Evolutionary conservation across 2,888 invertebrate species (phyloP).

Genomic region (Clitarchus hookeri): DNA sequence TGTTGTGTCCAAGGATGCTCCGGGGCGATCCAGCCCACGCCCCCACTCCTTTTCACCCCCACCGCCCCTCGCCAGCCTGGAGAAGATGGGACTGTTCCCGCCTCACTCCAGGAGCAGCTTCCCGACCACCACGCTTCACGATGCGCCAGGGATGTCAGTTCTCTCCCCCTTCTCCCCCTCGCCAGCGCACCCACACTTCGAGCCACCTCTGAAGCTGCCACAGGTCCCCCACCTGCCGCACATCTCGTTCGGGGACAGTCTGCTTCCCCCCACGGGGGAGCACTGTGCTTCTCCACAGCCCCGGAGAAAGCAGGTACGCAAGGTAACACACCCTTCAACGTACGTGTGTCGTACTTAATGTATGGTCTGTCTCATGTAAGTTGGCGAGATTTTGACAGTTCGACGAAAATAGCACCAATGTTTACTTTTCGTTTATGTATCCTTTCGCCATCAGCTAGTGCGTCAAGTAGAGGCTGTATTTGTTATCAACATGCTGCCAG

Average conservation of each 20-base stretch:
- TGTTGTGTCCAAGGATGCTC: conserved; percentile 5
- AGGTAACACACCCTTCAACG: conserved; percentile 10
- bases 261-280: conserved; percentile 51
- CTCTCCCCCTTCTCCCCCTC: conserved; percentile 42
- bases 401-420: too few species aligned
- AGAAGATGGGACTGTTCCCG: conserved; percentile 38
- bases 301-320: conserved; percentile 67
- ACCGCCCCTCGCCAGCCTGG: conserved; percentile 37
- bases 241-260: conserved; percentile 57
- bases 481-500: too few species aligned
- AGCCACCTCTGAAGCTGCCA: conserved; percentile 49
- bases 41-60: conserved; percentile 47
- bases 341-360: neutral
- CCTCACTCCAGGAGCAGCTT: conserved; percentile 29
- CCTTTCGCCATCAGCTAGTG: too few species aligned
- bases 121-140: conserved; percentile 48
- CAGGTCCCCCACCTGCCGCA: conserved; percentile 56
- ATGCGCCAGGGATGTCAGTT: conserved; percentile 48
- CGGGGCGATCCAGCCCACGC: conserved; percentile 40
- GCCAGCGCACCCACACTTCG: conserved; percentile 42
- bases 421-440: too few species aligned
- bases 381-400: too few species aligned
- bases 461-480: too few species aligned
- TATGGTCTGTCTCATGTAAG: too few species aligned
- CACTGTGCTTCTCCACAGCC: conserved; percentile 79